A percentile compares a stretch with the other conserved stretches of the same genome.
phyloP scores from a whole-genome alignment of 2,797 vertebrate species.

The Vultur gryphus region DNA sequence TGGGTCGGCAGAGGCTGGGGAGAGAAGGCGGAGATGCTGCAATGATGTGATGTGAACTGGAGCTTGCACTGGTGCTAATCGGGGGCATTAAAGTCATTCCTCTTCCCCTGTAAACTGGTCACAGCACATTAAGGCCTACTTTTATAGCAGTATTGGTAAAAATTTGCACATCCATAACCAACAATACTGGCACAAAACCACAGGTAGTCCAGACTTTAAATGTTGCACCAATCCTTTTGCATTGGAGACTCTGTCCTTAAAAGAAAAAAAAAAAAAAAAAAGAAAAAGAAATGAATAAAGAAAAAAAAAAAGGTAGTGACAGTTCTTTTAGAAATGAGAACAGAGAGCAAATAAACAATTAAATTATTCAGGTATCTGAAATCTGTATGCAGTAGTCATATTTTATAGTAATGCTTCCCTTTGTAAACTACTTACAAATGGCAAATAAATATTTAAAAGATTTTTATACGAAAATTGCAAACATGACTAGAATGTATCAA shows the following conservation, averaged over 20 bases:
- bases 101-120: neutral
- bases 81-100: neutral
- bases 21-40: neutral
- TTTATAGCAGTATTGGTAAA: neutral
- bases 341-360: neutral
- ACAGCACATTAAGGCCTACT: neutral
- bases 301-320: too few species aligned
- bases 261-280: neutral
- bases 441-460: slow-evolving; percentile 33
- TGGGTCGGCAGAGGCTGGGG: neutral
- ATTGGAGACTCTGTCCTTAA: neutral
- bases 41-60: neutral
- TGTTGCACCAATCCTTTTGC: neutral
- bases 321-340: neutral
- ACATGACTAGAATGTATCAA: neutral
- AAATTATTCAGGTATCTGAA: neutral
- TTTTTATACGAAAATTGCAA: slow-evolving; percentile 5
- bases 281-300: neutral
- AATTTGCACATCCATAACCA: neutral
- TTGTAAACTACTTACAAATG: neutral
- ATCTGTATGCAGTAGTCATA: neutral
- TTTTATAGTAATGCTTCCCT: neutral
- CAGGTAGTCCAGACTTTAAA: neutral
- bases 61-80: neutral
- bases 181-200: neutral